Conservation (phyloP, 2,888 invertebrate species). For the Thymelicus lineola region DNA sequence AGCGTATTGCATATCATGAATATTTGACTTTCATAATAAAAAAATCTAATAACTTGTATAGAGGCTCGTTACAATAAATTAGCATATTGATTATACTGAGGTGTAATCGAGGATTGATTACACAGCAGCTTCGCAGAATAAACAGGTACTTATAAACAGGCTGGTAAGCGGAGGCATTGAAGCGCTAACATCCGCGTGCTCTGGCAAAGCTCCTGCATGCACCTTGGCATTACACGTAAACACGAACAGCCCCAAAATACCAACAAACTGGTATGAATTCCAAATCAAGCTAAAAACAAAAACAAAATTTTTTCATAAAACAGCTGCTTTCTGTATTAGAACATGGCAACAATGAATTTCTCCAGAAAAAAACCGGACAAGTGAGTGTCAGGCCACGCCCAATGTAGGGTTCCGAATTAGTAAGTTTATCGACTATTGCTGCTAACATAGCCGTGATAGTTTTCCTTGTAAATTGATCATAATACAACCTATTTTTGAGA, state of each 20-base stretch:
- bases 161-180: conserved; percentile 5
- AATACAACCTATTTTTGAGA: too few species aligned
- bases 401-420: too few species aligned
- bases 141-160: conserved; percentile 9
- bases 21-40: background rate
- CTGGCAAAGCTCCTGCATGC: conserved; percentile 21
- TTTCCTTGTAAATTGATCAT: too few species aligned
- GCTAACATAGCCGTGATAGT: too few species aligned
- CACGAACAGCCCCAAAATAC: conserved; percentile 1
- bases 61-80: conserved; percentile 17
- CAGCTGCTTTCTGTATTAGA: too few species aligned
- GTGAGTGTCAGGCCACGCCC: too few species aligned
- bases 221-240: background rate
- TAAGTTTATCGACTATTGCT: too few species aligned
- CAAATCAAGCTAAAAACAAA: background rate
- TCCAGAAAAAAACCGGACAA: too few species aligned
- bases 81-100: background rate
- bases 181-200: conserved; percentile 20
- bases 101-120: conserved; percentile 13
- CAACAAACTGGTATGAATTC: background rate
- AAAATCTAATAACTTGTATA: conserved; percentile 5
- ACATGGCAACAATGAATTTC: too few species aligned
- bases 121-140: conserved; percentile 16
- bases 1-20: background rate
- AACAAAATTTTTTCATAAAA: too few species aligned